A percentile compares a stretch with the other conserved stretches of the same genome.
These are phyloP conservation scores for Forbesichthys papilliferus DNA, from an alignment of 2,113 vertebrate species.

Conservation along the genomic window DNA sequence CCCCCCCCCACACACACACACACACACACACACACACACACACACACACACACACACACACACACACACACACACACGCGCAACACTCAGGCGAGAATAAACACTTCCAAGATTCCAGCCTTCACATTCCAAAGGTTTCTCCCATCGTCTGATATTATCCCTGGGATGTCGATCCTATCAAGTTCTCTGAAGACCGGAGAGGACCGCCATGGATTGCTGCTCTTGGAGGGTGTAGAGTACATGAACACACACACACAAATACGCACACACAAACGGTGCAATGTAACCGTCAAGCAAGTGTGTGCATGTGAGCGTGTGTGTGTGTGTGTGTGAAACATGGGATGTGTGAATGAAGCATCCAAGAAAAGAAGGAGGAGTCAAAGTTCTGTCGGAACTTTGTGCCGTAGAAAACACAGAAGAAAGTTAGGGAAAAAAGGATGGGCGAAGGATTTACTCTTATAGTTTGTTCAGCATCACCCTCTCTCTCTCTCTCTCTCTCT, in stretches of 20 bases:
- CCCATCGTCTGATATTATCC: conserved; percentile 11
- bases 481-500: conserved; percentile 1
- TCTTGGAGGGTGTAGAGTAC: not conserved
- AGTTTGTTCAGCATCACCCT: conserved; percentile 17
- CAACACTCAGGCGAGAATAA: not conserved
- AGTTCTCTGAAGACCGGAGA: not conserved
- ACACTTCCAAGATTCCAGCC: conserved; percentile 8
- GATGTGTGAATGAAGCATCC: too few relatives aligned
- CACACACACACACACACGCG: not conserved
- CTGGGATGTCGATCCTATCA: conserved; percentile 9
- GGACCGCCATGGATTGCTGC: too few relatives aligned
- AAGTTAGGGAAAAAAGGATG: too few relatives aligned
- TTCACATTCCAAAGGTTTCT: conserved; percentile 7
- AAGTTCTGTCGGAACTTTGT: too few relatives aligned
- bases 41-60: not conserved
- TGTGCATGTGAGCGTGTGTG: too few relatives aligned
- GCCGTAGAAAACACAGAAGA: too few relatives aligned
- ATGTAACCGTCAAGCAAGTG: too few relatives aligned
- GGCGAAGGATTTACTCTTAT: conserved; percentile 5
- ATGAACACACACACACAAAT: not conserved
- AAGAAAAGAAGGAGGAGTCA: too few relatives aligned
- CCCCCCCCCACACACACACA: not conserved
- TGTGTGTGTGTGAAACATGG: too few relatives aligned
- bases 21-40: not conserved
- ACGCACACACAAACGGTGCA: not conserved